phyloP scores from a whole-genome alignment of 2,113 vertebrate genomes.

The Trematomus loennbergii region DNA sequence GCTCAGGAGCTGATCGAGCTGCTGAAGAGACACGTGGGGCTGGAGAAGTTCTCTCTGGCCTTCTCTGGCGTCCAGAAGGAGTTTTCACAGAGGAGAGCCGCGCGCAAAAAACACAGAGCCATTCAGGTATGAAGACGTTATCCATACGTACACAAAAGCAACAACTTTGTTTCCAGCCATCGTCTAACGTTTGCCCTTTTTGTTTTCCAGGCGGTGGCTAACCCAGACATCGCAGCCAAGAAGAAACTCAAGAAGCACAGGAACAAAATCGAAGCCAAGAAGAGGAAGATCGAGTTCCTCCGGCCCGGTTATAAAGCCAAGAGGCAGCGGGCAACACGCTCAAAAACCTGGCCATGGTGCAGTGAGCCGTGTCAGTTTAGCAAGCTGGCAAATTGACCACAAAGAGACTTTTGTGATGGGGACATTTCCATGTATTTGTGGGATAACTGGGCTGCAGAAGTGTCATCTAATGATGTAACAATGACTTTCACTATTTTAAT shows the following conservation, averaged over 20 bases:
- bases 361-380: slow-evolving; percentile 71
- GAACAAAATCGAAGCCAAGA: slow-evolving; percentile 93
- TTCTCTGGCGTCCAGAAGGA: slow-evolving; percentile 94
- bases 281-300: slow-evolving; percentile 93
- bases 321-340: slow-evolving; percentile 86
- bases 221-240: slow-evolving; percentile 95
- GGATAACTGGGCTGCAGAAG: neutral
- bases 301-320: slow-evolving; percentile 92
- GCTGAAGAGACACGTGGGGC: slow-evolving; percentile 92
- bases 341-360: slow-evolving; percentile 92
- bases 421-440: neutral
- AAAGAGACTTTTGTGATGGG: slow-evolving; percentile 1
- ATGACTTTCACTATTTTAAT: neutral
- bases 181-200: neutral
- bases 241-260: slow-evolving; percentile 96
- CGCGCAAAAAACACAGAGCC: slow-evolving; percentile 91
- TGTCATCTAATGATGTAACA: neutral
- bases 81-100: slow-evolving; percentile 85
- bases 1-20: slow-evolving; percentile 96
- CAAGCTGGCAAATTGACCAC: neutral
- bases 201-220: slow-evolving; percentile 88
- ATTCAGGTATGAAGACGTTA: slow-evolving; percentile 85
- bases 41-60: slow-evolving; percentile 90
- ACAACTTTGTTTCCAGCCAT: accelerated
- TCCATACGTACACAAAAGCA: accelerated